Base-by-base conservation (phyloP, 1,140 invertebrate genomes). In the Drosophila pallidifrons region DNA sequence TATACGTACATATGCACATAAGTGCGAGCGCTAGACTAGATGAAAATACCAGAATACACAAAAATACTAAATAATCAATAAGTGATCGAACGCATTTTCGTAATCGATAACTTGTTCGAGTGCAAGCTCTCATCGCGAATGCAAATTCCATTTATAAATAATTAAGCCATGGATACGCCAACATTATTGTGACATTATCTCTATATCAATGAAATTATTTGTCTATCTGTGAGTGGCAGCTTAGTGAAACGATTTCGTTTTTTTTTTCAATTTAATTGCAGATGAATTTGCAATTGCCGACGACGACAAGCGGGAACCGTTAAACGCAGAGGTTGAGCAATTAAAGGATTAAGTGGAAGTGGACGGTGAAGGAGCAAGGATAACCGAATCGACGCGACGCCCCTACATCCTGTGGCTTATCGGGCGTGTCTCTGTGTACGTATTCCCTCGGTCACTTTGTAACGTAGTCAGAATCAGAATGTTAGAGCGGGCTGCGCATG, bases 391-490 rank as follows among this genome's bases (percentile, higher is more conserved):
- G 10, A 55, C 32, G 45, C 3, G 20, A 25, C 20, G 20, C 20
- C 20, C 20, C 54, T 38, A 16, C 52, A 32, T 20, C 64, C 43
- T 67, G 55, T 13, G 55, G 67, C 67, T 61, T 57, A 71, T 64
- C 41, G 68, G 59, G 15, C 16, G 25, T 58, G 20, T 61, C 41
- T 69, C 45, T 71, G 73, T 76, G 73, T 76, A 76, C 68, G 73
- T 76, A 76, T 65, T 46, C 13, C 45, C 38, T 46, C 59, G 73
- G 66, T 75, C 54, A 28, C 35, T 60, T 65, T 59, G 46, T 71
- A 76, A 45, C 60, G 30, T 76, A 65, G 73, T 59, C 60, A 76
- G 59, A 76, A 72, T 59, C 60, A 76, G 59, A 76, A 76, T 76
- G 73, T 71, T 71, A 72, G 73, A 75, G 59, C 72, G 51, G 66